phyloP scores from a whole-genome alignment of 2,113 vertebrate genomes.

The Mobula birostris region DNA sequence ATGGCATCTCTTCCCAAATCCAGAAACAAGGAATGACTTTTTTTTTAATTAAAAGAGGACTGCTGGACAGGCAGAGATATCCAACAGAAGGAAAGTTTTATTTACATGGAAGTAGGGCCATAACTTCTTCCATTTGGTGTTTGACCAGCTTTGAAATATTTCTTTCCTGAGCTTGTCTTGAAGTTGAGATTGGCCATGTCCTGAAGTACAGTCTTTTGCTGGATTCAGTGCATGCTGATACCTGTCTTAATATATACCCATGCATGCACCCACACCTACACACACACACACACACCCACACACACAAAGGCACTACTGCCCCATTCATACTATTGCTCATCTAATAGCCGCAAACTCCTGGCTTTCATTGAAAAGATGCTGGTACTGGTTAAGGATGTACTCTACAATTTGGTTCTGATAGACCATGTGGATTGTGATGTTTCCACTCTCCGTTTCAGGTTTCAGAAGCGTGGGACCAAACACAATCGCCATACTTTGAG shows the following conservation, averaged over 20 bases:
- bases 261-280: neutral
- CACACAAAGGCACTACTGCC: neutral
- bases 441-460: constrained; percentile 68
- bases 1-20: neutral
- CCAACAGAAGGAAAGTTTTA: neutral
- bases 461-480: constrained; percentile 87
- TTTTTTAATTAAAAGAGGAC: neutral
- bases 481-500: constrained; percentile 86
- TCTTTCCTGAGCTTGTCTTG: neutral
- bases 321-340: constrained; percentile 1
- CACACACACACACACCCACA: neutral
- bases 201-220: neutral
- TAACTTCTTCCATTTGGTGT: neutral
- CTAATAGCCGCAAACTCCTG: constrained; percentile 44
- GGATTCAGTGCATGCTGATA: neutral
- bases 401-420: constrained; percentile 97
- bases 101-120: neutral
- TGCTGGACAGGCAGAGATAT: neutral
- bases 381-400: constrained; percentile 75
- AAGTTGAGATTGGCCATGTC: neutral
- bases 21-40: neutral
- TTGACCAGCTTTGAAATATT: neutral
- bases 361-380: constrained; percentile 63
- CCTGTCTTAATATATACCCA: neutral
- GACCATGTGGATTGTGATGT: constrained; percentile 85